Evolutionary conservation across 2,113 vertebrate genomes (phyloP), one percentile per base, ranked within the genome.

Genomic region (Scophthalmus maximus): DNA sequence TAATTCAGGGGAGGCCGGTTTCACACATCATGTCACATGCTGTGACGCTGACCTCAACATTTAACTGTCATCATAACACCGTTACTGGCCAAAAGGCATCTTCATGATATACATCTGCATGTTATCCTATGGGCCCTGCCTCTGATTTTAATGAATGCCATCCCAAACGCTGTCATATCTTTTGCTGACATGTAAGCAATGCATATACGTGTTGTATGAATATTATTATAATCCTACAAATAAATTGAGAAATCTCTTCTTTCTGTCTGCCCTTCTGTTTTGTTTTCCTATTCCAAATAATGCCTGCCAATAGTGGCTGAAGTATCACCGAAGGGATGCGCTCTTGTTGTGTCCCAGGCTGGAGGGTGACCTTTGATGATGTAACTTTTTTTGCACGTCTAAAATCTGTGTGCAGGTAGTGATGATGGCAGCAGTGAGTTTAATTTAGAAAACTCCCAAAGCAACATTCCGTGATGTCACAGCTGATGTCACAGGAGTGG

Each of bases 1-100:
- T 72, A 64, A 80, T 78, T 85, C 63, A 78, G 76, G 50, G 70
- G 74, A 58, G n/a, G 71, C 50, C 64, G 65, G 44, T 62, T 71
- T 66, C 70, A 27, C 58, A 53, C 42, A n/a, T 50, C 53, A 47
- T 0, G 69, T 87, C 85, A 86, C 81, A 86, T 88, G 87, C 47
- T 76, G 38, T 3, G 56, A 40, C 55, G 34, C 29, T 26, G 40
- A 42, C 50, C 52, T 46, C 32, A 34, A 34, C 42, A n/a, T 20
- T 46, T 46, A n/a, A 46, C 42, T 20, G 7, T n/a, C 6, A 36
- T 62, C 71, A 63, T 56, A 58, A 55, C 10, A 23, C 49, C 22
- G n/a, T 23, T 34, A 34, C 32, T n/a, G n/a, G n/a, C n/a, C n/a
- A n/a, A n/a, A 46, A n/a, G 8, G 12, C 42, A 29, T 10, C 40